These are phyloP conservation scores for Muscicapa striata DNA, from an alignment of 2,797 vertebrate species.

Conservation along the genomic window DNA sequence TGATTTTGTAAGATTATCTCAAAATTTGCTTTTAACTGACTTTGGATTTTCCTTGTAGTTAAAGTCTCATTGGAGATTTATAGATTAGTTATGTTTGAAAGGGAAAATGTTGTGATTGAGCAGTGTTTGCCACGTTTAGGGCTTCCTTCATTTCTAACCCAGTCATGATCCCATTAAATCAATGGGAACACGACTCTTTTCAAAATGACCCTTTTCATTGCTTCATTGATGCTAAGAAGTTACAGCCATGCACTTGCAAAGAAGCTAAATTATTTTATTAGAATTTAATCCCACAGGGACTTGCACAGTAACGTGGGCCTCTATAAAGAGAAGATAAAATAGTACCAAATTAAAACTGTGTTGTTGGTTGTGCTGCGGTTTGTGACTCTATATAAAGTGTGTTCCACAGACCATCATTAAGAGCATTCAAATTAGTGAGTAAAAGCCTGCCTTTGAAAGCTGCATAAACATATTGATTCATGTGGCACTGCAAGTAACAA, in stretches of 20 bases:
- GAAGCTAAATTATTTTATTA: constrained; percentile 15
- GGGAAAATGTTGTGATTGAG: not conserved
- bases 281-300: not conserved
- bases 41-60: not conserved
- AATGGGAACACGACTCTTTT: not conserved
- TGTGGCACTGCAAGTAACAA: not conserved
- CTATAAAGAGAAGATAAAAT: not conserved
- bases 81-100: not conserved
- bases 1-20: not conserved
- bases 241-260: not conserved
- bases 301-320: not conserved
- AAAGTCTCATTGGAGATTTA: not conserved
- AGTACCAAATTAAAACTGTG: rapidly evolving
- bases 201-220: not conserved
- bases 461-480: not conserved
- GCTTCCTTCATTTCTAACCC: not conserved
- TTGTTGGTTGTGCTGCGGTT: not conserved
- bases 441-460: not conserved
- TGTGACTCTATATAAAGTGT: not conserved
- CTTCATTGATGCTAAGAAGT: not conserved
- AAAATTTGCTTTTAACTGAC: not conserved
- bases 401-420: not conserved
- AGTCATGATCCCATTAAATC: not conserved
- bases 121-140: not conserved
- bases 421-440: not conserved